These are phyloP conservation scores for Euthynnus affinis DNA, from an alignment of 2,797 vertebrate species.

Conservation along the genomic window DNA sequence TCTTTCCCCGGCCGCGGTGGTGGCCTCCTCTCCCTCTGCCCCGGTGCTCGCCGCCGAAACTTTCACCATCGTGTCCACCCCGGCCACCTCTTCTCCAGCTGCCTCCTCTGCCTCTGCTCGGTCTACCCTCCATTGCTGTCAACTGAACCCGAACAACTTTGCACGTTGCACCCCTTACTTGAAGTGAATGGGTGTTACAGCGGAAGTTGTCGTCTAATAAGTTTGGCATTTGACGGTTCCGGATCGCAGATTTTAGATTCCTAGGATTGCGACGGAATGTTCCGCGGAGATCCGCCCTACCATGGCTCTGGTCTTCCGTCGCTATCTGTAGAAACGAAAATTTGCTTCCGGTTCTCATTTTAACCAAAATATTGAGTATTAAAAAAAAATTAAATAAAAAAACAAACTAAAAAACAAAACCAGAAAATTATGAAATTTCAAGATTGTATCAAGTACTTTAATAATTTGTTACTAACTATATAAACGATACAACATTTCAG, in stretches of 20 bases:
- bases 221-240: conserved; percentile 43
- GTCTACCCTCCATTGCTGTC: conserved; percentile 77
- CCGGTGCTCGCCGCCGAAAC: conserved; percentile 73
- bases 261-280: too few relatives aligned
- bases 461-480: not conserved
- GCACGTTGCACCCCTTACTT: conserved; percentile 32
- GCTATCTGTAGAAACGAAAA: too few relatives aligned
- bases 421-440: not conserved
- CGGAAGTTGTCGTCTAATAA: conserved; percentile 59
- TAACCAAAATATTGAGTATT: not conserved
- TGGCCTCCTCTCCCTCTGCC: conserved; percentile 82
- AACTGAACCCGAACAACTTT: conserved; percentile 39
- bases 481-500: not conserved
- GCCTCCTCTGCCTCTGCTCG: conserved; percentile 73
- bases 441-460: not conserved
- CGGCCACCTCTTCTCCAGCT: conserved; percentile 76
- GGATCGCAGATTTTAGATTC: not conserved
- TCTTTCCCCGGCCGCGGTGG: conserved; percentile 78
- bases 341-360: conserved; percentile 39
- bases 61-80: conserved; percentile 57
- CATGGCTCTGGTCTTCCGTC: too few relatives aligned
- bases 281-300: too few relatives aligned
- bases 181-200: conserved; percentile 50
- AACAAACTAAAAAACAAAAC: too few relatives aligned
- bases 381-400: not conserved